These are phyloP conservation scores for Lethocerus indicus DNA, from an alignment of 1,140 invertebrate genomes.

Conservation along the genomic window DNA sequence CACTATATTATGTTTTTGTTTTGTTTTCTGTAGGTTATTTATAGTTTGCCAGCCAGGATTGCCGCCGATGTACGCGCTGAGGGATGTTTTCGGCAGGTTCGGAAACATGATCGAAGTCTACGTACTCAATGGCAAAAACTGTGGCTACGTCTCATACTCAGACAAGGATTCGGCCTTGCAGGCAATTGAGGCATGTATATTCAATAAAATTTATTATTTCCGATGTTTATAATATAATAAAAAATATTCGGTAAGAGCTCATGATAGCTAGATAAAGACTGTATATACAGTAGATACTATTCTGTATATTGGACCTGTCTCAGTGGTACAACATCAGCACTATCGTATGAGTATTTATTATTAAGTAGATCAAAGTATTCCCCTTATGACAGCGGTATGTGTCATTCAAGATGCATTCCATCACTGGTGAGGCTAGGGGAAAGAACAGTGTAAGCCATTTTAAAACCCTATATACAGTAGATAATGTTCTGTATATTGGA, in stretches of 20 bases:
- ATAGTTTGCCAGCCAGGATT: constrained; percentile 67
- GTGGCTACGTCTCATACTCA: constrained; percentile 83
- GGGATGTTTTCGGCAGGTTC: constrained; percentile 81
- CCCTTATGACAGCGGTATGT: too few relatives aligned
- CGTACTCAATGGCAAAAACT: constrained; percentile 72
- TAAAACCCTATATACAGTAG: too few relatives aligned
- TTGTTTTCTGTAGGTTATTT: constrained; percentile 33
- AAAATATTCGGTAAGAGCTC: background rate
- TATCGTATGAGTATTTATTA: background rate
- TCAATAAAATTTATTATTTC: background rate
- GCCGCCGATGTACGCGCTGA: constrained; percentile 59
- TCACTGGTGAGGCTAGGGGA: too few relatives aligned
- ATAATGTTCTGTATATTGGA: too few relatives aligned
- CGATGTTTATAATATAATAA: background rate
- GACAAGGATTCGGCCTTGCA: constrained; percentile 54
- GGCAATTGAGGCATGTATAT: constrained; percentile 43
- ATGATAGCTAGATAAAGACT: background rate
- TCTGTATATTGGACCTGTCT: too few relatives aligned
- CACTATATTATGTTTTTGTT: background rate
- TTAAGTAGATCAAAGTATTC: background rate
- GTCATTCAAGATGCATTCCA: too few relatives aligned
- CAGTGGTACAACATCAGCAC: too few relatives aligned
- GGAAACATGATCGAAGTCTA: constrained; percentile 86
- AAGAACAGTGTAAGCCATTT: too few relatives aligned
- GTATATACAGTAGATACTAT: too few relatives aligned